Evolutionary conservation across 1,140 invertebrate species (phyloP).

Genomic region (Ladona fulva): DNA sequence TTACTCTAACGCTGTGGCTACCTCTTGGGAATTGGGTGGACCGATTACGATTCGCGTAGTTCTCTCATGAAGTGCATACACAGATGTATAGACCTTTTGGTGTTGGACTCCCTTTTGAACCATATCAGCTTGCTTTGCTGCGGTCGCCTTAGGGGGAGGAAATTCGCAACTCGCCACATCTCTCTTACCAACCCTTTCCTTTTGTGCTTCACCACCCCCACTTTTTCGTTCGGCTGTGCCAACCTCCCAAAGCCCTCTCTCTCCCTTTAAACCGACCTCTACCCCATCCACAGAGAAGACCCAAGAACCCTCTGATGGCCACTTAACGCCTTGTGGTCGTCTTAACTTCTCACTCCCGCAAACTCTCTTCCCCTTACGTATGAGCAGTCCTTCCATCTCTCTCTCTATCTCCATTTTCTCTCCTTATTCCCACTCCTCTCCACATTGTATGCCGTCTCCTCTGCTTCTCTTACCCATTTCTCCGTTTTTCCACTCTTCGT

Average conservation of each 20-base stretch:
- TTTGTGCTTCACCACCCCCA: background rate
- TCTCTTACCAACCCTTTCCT: background rate
- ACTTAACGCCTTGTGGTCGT: slow-evolving; percentile 7
- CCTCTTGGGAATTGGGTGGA: too few relatives aligned
- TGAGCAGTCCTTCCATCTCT: background rate
- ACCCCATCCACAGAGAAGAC: too few relatives aligned
- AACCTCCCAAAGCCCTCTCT: background rate
- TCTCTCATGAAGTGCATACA: too few relatives aligned
- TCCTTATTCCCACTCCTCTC: background rate
- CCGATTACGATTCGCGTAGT: too few relatives aligned
- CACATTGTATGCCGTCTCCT: background rate
- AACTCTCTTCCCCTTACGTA: background rate
- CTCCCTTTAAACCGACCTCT: background rate
- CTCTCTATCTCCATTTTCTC: background rate
- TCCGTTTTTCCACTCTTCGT: background rate
- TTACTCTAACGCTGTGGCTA: too few relatives aligned
- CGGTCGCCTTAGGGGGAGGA: background rate
- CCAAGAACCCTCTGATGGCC: background rate
- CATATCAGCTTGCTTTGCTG: background rate
- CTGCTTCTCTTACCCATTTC: background rate
- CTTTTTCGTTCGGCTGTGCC: background rate
- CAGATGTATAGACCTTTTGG: too few relatives aligned
- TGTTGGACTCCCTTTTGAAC: too few relatives aligned
- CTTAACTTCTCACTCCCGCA: background rate
- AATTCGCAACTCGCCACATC: too few relatives aligned